phyloP scores from a whole-genome alignment of 2,888 invertebrate species.

The Tortricodes alternella region DNA sequence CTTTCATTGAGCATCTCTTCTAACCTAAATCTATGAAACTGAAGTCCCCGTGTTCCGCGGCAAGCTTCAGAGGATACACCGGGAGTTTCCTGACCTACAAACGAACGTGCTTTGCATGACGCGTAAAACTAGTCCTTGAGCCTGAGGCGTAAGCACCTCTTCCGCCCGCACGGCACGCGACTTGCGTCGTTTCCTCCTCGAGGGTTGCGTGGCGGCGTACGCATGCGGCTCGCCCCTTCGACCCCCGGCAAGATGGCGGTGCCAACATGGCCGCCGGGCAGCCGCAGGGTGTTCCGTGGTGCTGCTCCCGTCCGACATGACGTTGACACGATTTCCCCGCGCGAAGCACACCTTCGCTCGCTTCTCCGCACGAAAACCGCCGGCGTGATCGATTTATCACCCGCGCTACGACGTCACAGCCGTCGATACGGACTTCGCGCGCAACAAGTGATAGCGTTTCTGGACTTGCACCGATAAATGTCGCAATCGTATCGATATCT shows the following conservation, averaged over 20 bases:
- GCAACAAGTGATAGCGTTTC: conserved; percentile 77
- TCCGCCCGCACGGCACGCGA: conserved; percentile 48
- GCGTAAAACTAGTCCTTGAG: conserved; percentile 57
- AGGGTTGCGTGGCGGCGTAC: conserved; percentile 75
- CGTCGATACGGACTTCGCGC: conserved; percentile 61
- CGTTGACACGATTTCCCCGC: conserved; percentile 68
- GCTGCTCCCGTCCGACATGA: conserved; percentile 71
- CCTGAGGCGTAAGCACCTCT: conserved; percentile 52
- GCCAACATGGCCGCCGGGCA: conserved; percentile 82
- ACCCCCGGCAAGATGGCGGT: conserved; percentile 81
- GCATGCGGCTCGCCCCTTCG: conserved; percentile 78
- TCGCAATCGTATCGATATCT: conserved; percentile 56
- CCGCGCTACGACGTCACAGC: conserved; percentile 52
- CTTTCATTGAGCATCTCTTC: conserved; percentile 23
- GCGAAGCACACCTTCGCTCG: conserved; percentile 67
- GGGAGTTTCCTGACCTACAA: conserved; percentile 74
- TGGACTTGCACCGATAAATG: conserved; percentile 56
- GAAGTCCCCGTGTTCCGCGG: conserved; percentile 70
- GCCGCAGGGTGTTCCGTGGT: conserved; percentile 78
- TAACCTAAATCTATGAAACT: conserved; percentile 57
- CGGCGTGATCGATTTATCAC: conserved; percentile 65
- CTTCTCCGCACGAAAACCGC: conserved; percentile 57
- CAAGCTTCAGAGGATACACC: conserved; percentile 71
- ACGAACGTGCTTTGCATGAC: conserved; percentile 57
- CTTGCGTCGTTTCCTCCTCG: conserved; percentile 67